Conservation (phyloP, 53 echinoderm and acorn worm genomes). For the Zoroaster sp. region DNA sequence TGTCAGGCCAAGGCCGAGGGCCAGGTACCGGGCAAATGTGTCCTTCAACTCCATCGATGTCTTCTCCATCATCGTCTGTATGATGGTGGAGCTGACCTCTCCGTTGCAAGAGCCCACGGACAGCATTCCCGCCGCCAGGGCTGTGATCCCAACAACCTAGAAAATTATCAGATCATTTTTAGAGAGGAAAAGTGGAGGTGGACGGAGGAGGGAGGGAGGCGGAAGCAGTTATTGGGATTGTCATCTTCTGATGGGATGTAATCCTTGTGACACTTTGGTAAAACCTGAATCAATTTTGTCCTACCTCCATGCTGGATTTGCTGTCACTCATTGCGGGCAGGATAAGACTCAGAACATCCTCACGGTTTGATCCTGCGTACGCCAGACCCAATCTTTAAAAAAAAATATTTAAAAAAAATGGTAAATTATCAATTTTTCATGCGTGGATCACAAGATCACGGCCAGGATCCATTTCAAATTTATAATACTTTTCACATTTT, state of each 20-base stretch:
- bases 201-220: no score
- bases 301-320: constrained; percentile 98
- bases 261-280: no score
- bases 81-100: constrained; percentile 93
- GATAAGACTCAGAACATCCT: constrained; percentile 87
- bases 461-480: no score
- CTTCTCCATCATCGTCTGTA: constrained; percentile 98
- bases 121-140: constrained; percentile 86
- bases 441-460: no score
- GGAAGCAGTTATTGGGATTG: no score
- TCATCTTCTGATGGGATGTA: no score
- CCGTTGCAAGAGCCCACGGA: constrained; percentile 97
- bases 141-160: constrained; percentile 90
- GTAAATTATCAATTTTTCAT: no score
- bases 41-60: constrained; percentile 81
- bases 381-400: constrained; percentile 83
- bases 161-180: not conserved
- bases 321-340: constrained; percentile 88
- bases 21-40: constrained; percentile 86
- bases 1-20: constrained; percentile 88
- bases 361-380: constrained; percentile 93
- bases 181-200: no score
- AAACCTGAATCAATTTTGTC: no score
- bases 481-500: no score
- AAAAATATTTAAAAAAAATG: no score